Conservation (phyloP, 2,113 vertebrate species). For the Phylloscopus trochiloides region DNA sequence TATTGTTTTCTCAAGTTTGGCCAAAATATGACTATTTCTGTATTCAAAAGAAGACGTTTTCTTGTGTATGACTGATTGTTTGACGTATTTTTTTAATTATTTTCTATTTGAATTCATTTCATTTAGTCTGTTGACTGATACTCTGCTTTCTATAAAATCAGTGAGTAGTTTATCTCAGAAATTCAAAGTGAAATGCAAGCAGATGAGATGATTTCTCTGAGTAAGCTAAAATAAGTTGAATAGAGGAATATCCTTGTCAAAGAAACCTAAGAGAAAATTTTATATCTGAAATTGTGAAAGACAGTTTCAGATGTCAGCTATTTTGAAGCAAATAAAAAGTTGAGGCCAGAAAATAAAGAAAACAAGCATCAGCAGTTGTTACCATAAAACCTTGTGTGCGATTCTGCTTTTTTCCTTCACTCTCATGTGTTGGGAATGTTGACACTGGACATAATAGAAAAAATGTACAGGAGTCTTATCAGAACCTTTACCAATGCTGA, state of each 20-base stretch:
- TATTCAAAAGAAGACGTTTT: background rate
- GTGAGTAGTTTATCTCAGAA: background rate
- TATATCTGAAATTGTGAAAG: background rate
- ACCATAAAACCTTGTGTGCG: background rate
- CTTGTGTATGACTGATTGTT: background rate
- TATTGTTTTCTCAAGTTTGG: background rate
- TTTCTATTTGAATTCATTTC: background rate
- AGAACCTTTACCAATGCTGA: background rate
- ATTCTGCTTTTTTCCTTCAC: background rate
- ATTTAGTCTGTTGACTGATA: background rate
- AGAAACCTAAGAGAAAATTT: background rate
- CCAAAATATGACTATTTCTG: background rate
- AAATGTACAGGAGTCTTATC: background rate
- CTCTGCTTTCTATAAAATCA: background rate
- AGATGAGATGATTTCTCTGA: background rate
- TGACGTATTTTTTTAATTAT: background rate
- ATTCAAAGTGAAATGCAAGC: background rate
- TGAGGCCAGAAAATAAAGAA: background rate
- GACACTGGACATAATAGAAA: background rate
- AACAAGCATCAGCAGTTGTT: background rate
- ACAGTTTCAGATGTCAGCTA: background rate
- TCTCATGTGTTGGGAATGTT: background rate
- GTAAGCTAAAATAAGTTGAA: background rate
- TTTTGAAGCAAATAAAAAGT: slow-evolving; percentile 2
- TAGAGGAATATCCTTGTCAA: background rate